Percentiles rank a stretch among this genome's conserved stretches.
These are phyloP conservation scores for Nipponacmea schrenckii DNA, from an alignment of 2,888 invertebrate genomes.

Conservation along the genomic window DNA sequence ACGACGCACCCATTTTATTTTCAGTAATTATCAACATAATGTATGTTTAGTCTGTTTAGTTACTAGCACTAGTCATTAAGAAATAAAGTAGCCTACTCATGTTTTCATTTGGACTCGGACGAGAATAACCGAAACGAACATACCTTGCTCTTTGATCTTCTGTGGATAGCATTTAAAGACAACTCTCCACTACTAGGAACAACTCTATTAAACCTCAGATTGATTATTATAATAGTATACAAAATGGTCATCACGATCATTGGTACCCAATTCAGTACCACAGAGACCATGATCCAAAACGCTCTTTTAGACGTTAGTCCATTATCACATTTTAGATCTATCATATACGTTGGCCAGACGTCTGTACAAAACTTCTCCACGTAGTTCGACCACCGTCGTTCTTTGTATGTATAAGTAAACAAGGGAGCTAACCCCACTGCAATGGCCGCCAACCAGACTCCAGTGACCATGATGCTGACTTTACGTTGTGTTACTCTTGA, in stretches of 20 bases:
- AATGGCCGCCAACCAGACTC: constrained; percentile 47
- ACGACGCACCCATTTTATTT: too few relatives aligned
- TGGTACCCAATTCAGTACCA: constrained; percentile 60
- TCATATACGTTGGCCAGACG: constrained; percentile 44
- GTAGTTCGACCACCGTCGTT: constrained; percentile 51
- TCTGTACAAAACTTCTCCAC: constrained; percentile 55
- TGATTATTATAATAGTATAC: constrained; percentile 51
- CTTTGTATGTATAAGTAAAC: constrained; percentile 48
- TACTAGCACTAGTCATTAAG: too few relatives aligned
- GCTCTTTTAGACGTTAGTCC: constrained; percentile 49
- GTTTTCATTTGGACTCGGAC: too few relatives aligned
- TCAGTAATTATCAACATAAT: too few relatives aligned
- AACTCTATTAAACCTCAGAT: constrained; percentile 46
- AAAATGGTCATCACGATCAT: constrained; percentile 53
- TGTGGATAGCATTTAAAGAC: constrained; percentile 46
- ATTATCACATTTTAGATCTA: constrained; percentile 38
- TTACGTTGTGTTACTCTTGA: constrained; percentile 51
- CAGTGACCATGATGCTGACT: constrained; percentile 44
- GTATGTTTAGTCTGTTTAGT: too few relatives aligned
- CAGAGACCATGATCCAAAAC: constrained; percentile 56
- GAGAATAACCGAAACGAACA: not conserved
- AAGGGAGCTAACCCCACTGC: constrained; percentile 49
- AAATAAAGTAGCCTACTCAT: too few relatives aligned
- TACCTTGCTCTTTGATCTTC: constrained; percentile 52
- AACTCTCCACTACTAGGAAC: constrained; percentile 46